A percentile compares a stretch with the other conserved stretches of the same genome.
These are phyloP conservation scores for Erannis defoliaria DNA, from an alignment of 2,888 invertebrate species.

Conservation along the genomic window DNA sequence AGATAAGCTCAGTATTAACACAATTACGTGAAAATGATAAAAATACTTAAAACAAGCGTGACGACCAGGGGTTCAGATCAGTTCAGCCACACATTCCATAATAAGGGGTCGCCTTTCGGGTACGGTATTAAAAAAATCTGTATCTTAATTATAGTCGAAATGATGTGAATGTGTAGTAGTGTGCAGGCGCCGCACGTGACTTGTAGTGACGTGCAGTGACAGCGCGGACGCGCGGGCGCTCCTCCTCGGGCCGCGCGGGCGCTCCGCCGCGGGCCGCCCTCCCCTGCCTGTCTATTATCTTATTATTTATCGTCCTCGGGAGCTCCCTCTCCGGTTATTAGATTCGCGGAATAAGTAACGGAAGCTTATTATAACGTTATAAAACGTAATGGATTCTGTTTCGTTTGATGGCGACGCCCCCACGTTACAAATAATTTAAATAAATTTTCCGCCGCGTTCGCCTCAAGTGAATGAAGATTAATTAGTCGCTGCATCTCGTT, in stretches of 20 bases:
- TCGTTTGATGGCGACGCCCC: slow-evolving; percentile 28
- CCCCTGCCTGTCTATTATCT: slow-evolving; percentile 57
- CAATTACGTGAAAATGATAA: too few relatives aligned
- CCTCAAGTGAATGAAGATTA: slow-evolving; percentile 24
- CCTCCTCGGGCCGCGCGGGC: background rate
- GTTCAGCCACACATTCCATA: too few relatives aligned
- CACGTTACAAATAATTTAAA: slow-evolving; percentile 31
- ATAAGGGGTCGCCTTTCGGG: too few relatives aligned
- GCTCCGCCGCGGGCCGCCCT: background rate
- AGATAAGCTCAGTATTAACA: too few relatives aligned
- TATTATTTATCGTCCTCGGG: slow-evolving; percentile 66
- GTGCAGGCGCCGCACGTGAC: too few relatives aligned
- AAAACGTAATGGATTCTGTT: slow-evolving; percentile 44
- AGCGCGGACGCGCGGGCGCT: background rate
- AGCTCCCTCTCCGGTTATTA: slow-evolving; percentile 40
- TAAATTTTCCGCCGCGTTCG: slow-evolving; percentile 26
- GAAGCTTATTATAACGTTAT: slow-evolving; percentile 48
- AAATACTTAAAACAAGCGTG: too few relatives aligned
- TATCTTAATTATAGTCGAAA: too few relatives aligned
- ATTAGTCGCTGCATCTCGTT: slow-evolving; percentile 20
- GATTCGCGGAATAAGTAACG: slow-evolving; percentile 45
- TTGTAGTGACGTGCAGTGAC: too few relatives aligned
- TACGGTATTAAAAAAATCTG: too few relatives aligned
- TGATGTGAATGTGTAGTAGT: too few relatives aligned
- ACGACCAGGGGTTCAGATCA: too few relatives aligned